Percentiles rank a stretch among this genome's conserved stretches.
phyloP scores from a whole-genome alignment of 2,113 vertebrate genomes.

The Alligator mississippiensis region DNA sequence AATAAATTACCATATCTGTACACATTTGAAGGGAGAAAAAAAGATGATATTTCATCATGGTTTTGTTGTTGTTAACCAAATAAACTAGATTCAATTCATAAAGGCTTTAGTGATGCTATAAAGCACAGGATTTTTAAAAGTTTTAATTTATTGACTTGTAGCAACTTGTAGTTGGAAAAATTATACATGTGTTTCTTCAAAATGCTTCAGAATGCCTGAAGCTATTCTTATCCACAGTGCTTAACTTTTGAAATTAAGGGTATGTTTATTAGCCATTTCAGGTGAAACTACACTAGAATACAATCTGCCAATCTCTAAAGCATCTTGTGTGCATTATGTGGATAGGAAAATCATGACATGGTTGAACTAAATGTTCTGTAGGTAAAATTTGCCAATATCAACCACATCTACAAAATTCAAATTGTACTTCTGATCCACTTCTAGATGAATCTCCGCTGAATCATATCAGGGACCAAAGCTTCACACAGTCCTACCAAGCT shows the following conservation, averaged over 20 bases:
- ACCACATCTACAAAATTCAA: neutral
- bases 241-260: neutral
- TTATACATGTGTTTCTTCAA: neutral
- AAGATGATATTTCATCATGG: neutral
- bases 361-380: neutral
- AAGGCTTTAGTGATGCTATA: neutral
- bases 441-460: too few species aligned
- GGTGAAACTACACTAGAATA: neutral
- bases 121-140: neutral
- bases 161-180: neutral
- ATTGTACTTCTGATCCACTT: neutral
- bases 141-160: neutral
- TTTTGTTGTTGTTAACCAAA: neutral
- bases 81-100: neutral
- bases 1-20: slow-evolving; percentile 3
- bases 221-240: neutral
- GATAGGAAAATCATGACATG: neutral
- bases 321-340: neutral
- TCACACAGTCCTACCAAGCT: too few species aligned
- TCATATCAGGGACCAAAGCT: too few species aligned
- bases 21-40: neutral
- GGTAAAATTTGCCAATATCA: slow-evolving; percentile 21
- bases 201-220: neutral
- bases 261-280: slow-evolving; percentile 36
- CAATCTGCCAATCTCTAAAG: neutral